Conservation (phyloP, 1,140 invertebrate species). For the Delia radicum region DNA sequence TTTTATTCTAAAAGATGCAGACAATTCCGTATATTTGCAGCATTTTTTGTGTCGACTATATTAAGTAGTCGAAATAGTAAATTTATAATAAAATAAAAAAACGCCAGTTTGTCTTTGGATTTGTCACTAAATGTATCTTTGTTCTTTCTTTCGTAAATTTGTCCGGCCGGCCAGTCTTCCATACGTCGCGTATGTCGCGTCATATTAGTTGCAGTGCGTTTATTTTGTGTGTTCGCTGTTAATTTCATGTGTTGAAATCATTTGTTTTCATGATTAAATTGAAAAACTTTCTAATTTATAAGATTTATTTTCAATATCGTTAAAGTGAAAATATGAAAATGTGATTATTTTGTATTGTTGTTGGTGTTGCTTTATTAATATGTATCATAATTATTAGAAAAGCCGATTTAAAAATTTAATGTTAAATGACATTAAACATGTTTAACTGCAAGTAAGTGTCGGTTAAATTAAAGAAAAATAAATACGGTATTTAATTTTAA, state of each 20-base stretch:
- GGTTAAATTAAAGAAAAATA: background rate
- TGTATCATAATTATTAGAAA: background rate
- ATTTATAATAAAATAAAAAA: background rate
- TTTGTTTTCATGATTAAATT: background rate
- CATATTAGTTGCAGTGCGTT: background rate
- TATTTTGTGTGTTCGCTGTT: too few species aligned
- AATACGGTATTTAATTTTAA: background rate
- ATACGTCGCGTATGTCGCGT: background rate
- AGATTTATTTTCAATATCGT: background rate
- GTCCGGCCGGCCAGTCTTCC: background rate
- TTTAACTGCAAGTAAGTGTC: background rate
- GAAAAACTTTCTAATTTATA: background rate
- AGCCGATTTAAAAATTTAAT: background rate
- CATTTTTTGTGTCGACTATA: background rate
- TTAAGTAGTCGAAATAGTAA: background rate
- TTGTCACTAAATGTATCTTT: background rate
- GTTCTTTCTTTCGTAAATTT: background rate
- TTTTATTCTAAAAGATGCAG: background rate
- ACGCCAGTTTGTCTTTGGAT: conserved; percentile 5
- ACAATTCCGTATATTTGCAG: background rate
- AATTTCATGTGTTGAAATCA: background rate
- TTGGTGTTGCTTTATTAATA: background rate
- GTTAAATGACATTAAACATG: background rate
- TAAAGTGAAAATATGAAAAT: background rate
- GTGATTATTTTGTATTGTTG: background rate